Evolutionary conservation across 2,888 invertebrate species (phyloP).

Genomic region (Dolomedes plantarius): DNA sequence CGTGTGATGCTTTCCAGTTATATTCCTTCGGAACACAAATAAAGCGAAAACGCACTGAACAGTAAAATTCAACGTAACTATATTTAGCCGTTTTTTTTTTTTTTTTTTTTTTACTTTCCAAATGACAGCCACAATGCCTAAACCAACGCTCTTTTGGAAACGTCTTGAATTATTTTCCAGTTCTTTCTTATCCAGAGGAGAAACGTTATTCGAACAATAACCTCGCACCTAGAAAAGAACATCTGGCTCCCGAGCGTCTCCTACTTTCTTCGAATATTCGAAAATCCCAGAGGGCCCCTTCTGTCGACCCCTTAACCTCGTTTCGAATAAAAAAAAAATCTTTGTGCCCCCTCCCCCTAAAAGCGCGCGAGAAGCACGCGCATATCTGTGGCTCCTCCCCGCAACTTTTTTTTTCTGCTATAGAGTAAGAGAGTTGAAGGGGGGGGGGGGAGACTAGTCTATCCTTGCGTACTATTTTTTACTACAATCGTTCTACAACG

Average conservation of each 20-base stretch:
- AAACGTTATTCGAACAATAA: conserved; percentile 37
- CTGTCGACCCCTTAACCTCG: conserved; percentile 62
- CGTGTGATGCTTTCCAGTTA: too few species aligned
- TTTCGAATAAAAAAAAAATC: conserved; percentile 55
- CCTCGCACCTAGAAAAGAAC: conserved; percentile 26
- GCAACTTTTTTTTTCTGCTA: neutral
- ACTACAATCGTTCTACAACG: conserved; percentile 46
- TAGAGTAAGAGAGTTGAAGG: neutral
- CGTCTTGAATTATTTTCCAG: neutral
- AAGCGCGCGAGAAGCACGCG: conserved; percentile 48
- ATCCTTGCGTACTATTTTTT: conserved; percentile 19
- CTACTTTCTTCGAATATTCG: conserved; percentile 30
- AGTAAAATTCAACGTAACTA: neutral
- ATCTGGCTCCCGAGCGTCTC: conserved; percentile 39
- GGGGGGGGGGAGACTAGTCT: neutral
- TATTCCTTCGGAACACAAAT: neutral
- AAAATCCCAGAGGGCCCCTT: conserved; percentile 43
- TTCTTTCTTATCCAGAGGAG: neutral
- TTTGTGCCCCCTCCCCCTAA: conserved; percentile 19
- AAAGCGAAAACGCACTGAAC: neutral
- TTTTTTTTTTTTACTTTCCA: too few species aligned
- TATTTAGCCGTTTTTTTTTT: too few species aligned
- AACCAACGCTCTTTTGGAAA: neutral
- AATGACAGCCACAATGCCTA: neutral
- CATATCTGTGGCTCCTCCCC: conserved; percentile 40